Evolutionary conservation across 2,888 invertebrate genomes (phyloP).

Genomic region (Colletes collaris): DNA sequence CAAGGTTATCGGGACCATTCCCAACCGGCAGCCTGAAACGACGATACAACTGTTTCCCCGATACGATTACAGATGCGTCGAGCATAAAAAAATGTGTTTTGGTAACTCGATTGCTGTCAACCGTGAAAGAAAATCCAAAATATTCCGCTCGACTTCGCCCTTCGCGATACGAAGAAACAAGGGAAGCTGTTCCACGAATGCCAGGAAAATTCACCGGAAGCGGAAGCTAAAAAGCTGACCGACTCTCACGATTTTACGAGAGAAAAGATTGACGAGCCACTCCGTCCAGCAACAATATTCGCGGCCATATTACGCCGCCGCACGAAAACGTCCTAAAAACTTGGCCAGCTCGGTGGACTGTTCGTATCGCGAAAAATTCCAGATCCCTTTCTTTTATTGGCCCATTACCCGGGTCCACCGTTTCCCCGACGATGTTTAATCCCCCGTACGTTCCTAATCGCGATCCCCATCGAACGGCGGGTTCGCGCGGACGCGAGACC

Average conservation of each 20-base stretch:
- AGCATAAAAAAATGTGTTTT: not conserved
- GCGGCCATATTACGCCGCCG: not conserved
- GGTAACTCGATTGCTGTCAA: too few species aligned
- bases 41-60: not conserved
- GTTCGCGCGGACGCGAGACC: slow-evolving; percentile 4
- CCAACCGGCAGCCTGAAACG: not conserved
- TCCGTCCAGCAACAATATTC: not conserved
- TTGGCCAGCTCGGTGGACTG: too few species aligned
- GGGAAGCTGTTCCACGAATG: too few species aligned
- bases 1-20: slow-evolving; percentile 17
- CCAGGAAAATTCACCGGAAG: too few species aligned
- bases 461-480: slow-evolving; percentile 10
- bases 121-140: too few species aligned
- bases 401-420: slow-evolving; percentile 2
- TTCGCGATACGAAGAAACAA: not conserved
- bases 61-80: not conserved
- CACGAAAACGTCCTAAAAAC: slow-evolving; percentile 3
- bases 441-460: slow-evolving; percentile 29
- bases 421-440: slow-evolving; percentile 21
- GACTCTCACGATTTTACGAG: not conserved
- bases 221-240: not conserved
- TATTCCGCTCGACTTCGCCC: not conserved
- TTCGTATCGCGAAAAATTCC: not conserved
- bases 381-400: slow-evolving; percentile 25
- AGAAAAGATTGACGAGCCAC: not conserved